Base-by-base conservation (phyloP, 2,888 invertebrate genomes). In the Rhaphigaster nebulosa region DNA sequence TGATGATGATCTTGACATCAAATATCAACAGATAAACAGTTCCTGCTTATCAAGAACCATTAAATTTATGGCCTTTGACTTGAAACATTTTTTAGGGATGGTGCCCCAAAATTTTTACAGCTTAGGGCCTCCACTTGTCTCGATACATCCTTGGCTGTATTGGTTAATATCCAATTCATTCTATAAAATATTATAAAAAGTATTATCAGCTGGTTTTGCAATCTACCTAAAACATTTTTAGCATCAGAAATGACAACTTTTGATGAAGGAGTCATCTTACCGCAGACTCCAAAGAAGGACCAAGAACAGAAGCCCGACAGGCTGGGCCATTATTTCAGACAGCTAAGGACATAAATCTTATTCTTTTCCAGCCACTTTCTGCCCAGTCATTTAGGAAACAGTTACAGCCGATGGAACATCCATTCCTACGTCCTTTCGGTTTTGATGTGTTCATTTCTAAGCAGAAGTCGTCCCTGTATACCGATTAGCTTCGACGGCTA, bases 311-410 rank as follows among this genome's bases (percentile, higher is more conserved):
- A 76, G 70, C 34, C 70, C 5, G 65, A 15, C 65, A 15, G 65
- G 15, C 65, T 8, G 20, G 38, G 70, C 38, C 38, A 76, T 76
- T 38, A 76, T 76, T 38, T 13, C 70, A 76, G 70, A 23, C 70
- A 76, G 38, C 34, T 38, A 23, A 76, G 70, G 70, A 76, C 70
- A 76, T 76, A 76, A 76, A 76, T 76, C 70, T 76, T 38, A 76
- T 76, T 76, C 70, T 76, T 76, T 76, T 76, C 70, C 8, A 38
- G 38, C 34, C 70, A 76, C 38, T 38, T 20, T 76, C 34, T 76
- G 34, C 70, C 38, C 29, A 5, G 34, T 76, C 70, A 76, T 38
- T 38, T 38, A 38, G 70, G 23, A 23, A 76, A 76, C 70, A 15
- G 70, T 76, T 76, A 76, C 65, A 65, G 20, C 5, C 34, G 38